Conservation (phyloP, 2,797 vertebrate genomes). For the Parauchenoglanis ngamensis region DNA sequence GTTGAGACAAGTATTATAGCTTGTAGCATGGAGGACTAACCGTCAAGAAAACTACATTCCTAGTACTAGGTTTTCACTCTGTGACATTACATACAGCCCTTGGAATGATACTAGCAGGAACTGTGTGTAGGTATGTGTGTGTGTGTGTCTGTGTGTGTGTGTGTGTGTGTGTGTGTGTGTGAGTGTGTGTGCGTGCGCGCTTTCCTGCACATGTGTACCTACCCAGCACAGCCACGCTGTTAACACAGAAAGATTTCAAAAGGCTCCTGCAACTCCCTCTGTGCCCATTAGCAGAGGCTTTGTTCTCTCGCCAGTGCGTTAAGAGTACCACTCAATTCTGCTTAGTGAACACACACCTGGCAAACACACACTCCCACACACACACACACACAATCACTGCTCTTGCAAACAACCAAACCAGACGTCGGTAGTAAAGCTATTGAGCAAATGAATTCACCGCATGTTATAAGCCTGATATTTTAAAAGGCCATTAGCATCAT, state of each 20-base stretch:
- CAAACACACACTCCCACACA: constrained; percentile 40
- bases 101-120: constrained; percentile 28
- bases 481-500: constrained; percentile 54
- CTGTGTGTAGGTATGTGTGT: constrained; percentile 21
- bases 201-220: constrained; percentile 37
- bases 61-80: not conserved
- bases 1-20: not conserved
- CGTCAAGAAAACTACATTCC: not conserved
- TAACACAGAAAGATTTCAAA: constrained; percentile 54
- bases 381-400: constrained; percentile 33
- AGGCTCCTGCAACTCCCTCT: constrained; percentile 51
- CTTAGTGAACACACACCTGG: constrained; percentile 55
- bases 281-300: constrained; percentile 62
- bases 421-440: constrained; percentile 52
- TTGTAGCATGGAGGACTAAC: not conserved
- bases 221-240: constrained; percentile 50
- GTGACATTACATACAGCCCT: not conserved
- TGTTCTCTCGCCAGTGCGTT: constrained; percentile 63
- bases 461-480: constrained; percentile 47
- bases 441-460: constrained; percentile 49
- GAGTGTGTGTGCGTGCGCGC: constrained; percentile 30
- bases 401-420: constrained; percentile 51
- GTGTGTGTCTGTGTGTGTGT: constrained; percentile 43
- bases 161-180: constrained; percentile 29
- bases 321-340: constrained; percentile 52